Evolutionary conservation across 2,888 invertebrate genomes (phyloP), one percentile per base, ranked within the genome.

Genomic region (Caenorhabditis sinica): DNA sequence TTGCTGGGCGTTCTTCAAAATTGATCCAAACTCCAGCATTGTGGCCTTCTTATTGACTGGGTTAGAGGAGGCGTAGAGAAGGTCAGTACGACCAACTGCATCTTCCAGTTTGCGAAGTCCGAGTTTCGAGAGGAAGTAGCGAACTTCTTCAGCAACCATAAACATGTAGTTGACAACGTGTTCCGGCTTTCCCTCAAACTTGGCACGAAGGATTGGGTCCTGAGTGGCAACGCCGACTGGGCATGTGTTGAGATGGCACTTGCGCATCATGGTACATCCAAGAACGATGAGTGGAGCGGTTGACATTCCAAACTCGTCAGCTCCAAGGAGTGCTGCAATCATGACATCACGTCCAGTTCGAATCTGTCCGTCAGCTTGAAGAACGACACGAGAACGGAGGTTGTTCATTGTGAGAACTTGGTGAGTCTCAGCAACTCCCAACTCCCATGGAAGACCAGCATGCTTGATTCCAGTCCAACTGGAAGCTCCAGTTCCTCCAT

Each of bases 251-350:
- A 99, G 94, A 93, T 99, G 99, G 92, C 99, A 99, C 93, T 99
- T 99, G 80, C 99, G 95, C 99, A 99, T 99, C 99, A 99, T 99
- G 0, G 98, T 99, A 93, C 99, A 99, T 4, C 99, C 99, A 94
- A 99, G 95, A 1, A 96, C 97, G 92, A 99, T 98, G 71, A 99
- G 94, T 0, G 99, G 98, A 2, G 98, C 98, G 0, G 99, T 99
- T 93, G 97, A 97, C 94, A 99, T 97, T 28, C 98, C 99, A 93
- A 98, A 96, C 94, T 99, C 99, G 93, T 99, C 99, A 11, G 99
- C 99, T 30, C 99, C 99, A 51, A 99, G 94, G 56, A 98, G 93
- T 0, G 97, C 98, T 2, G 97, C 98, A 30, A 98, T 96, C 90
- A 97, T 95, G 33, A 99, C 96, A 94, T 99, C 99, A 93, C 97